These are phyloP conservation scores for Enteromius argenteus DNA, from an alignment of 2,797 vertebrate species.

Conservation along the genomic window DNA sequence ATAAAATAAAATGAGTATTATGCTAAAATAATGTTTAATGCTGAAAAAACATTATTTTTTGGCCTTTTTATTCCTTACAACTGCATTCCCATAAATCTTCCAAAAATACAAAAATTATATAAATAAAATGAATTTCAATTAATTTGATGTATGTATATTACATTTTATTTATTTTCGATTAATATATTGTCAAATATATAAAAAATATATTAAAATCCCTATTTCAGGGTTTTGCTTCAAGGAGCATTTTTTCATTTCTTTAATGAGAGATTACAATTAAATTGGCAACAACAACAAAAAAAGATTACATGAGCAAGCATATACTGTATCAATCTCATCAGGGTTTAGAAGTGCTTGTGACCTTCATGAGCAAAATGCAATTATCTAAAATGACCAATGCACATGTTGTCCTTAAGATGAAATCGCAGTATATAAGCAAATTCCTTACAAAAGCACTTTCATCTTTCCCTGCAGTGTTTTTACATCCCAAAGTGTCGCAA, in stretches of 20 bases:
- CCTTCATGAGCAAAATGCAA: neutral
- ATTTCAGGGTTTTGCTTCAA: too few species aligned
- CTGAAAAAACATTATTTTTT: too few species aligned
- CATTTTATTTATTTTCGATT: neutral
- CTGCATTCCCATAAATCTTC: neutral
- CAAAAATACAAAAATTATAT: neutral
- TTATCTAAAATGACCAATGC: neutral
- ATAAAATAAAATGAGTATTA: too few species aligned
- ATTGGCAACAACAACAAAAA: too few species aligned
- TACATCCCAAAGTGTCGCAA: constrained; percentile 92
- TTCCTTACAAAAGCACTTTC: neutral
- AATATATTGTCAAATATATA: neutral
- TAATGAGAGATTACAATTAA: too few species aligned
- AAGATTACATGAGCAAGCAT: too few species aligned
- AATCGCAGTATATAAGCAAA: neutral
- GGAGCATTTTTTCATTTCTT: too few species aligned
- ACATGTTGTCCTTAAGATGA: neutral
- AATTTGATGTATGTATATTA: too few species aligned
- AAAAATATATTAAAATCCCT: neutral
- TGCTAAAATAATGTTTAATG: neutral
- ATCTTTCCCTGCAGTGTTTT: constrained; percentile 83
- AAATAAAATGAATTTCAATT: neutral
- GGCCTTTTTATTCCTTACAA: neutral
- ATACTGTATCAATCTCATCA: neutral
- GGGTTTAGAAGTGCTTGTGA: too few species aligned